A percentile compares a stretch with the other conserved stretches of the same genome.
phyloP scores from a whole-genome alignment of 2,888 invertebrate species.

The Perizoma affinitatum region DNA sequence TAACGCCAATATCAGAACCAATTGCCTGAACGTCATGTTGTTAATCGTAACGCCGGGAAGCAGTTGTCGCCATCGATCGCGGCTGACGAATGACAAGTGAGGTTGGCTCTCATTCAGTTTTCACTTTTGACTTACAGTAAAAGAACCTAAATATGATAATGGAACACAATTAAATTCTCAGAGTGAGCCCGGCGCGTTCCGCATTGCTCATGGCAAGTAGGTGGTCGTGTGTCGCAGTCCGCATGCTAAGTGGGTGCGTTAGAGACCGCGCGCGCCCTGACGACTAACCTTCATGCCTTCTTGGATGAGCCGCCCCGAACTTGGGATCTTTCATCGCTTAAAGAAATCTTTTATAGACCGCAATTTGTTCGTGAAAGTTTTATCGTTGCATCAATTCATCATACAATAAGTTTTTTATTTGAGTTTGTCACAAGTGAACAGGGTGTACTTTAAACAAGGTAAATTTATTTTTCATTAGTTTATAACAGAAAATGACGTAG shows the following conservation, averaged over 20 bases:
- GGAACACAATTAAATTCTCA: slow-evolving; percentile 83
- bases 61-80: slow-evolving; percentile 79
- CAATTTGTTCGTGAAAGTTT: slow-evolving; percentile 74
- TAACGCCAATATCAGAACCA: slow-evolving; percentile 56
- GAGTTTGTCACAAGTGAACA: too few relatives aligned
- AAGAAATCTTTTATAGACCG: slow-evolving; percentile 69
- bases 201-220: slow-evolving; percentile 82
- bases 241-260: slow-evolving; percentile 69
- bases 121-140: slow-evolving; percentile 84
- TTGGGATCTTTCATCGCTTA: slow-evolving; percentile 67
- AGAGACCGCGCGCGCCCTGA: slow-evolving; percentile 51
- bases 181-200: slow-evolving; percentile 76
- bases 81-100: slow-evolving; percentile 76
- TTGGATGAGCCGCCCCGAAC: slow-evolving; percentile 67
- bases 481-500: too few relatives aligned
- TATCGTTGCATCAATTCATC: slow-evolving; percentile 50
- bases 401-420: slow-evolving; percentile 35
- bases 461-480: too few relatives aligned
- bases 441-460: too few relatives aligned
- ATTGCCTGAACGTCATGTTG: slow-evolving; percentile 61
- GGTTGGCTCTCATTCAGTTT: slow-evolving; percentile 74
- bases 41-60: slow-evolving; percentile 60
- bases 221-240: slow-evolving; percentile 56
- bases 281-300: slow-evolving; percentile 63
- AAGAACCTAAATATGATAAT: slow-evolving; percentile 84